Base-by-base conservation (phyloP, 1,140 invertebrate species). In the Harpegnathos saltator region DNA sequence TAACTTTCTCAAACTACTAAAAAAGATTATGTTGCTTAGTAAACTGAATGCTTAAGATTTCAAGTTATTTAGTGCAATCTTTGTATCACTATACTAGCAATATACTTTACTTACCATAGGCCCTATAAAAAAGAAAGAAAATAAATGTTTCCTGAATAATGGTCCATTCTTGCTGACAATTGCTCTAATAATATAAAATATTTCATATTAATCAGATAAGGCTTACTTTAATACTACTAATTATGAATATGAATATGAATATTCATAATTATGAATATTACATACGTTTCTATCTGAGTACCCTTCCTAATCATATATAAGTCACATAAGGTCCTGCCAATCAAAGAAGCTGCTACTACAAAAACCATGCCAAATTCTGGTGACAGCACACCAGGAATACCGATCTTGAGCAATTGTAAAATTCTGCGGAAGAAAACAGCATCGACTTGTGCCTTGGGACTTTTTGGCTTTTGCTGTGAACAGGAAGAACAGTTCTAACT, bases 291-390 rank as follows among this genome's bases (percentile, higher is more conserved):
- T 89, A 99, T 97, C 74, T 97, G 95, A 1, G 99, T 99, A 17
- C 97, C 97, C 93, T 98, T 98, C 89, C 98, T 97, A 85, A 99
- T 99, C 95, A 99, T 97, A 98, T 98, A 99, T 63, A 99, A 96
- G 95, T 99, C 99, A 92, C 98, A 99, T 29, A 99, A 95, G 0
- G 99, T 99, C 91, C 99, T 96, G 5, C 97, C 96, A 12, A 99
- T 95, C 11, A 99, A 94, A 29, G 98, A 96, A 11, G 93, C 88
- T 7, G 98, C 98, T 58, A 99, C 97, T 11, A 99, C 90, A 2
- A 96, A 82, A 90, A 99, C 94, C 85, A 98, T 98, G 59, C 97
- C 97, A 81, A 96, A 95, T 95, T 99, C 97, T 56, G 96, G 93
- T 17, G 96, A 96, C 91, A 96, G 95, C 29, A 97, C 88, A 33